Percentiles rank a stretch among this genome's conserved stretches.
Conservation (phyloP, 2,797 vertebrate genomes). For the Emys orbicularis region DNA sequence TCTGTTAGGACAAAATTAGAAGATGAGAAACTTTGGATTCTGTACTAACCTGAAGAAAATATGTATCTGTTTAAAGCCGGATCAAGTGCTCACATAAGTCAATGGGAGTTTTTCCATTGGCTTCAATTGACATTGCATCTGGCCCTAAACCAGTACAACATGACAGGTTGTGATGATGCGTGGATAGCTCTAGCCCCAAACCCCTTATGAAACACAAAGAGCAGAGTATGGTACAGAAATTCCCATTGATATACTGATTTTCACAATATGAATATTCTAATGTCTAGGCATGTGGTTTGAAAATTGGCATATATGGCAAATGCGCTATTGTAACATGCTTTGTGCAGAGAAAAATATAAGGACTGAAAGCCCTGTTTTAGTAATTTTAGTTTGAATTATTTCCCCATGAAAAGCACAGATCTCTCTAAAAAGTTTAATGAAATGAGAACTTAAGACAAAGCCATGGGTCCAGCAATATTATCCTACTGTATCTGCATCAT, state of each 20-base stretch:
- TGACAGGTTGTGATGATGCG: neutral
- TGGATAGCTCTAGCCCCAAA: neutral
- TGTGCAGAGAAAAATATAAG: neutral
- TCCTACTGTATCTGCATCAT: neutral
- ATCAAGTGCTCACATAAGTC: neutral
- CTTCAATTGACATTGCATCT: neutral
- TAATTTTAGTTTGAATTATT: neutral
- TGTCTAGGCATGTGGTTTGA: neutral
- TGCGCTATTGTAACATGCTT: neutral
- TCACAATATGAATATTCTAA: neutral
- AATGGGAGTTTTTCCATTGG: neutral
- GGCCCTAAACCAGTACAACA: neutral
- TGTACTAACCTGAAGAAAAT: slow-evolving; percentile 15
- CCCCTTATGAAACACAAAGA: neutral
- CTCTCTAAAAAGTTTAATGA: neutral
- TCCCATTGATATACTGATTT: neutral
- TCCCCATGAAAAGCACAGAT: neutral
- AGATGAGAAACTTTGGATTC: neutral
- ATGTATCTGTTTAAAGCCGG: neutral
- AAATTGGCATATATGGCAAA: neutral
- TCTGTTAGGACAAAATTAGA: neutral
- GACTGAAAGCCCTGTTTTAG: neutral
- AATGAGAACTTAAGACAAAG: neutral
- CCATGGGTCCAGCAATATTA: neutral
- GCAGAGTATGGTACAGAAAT: neutral